Evolutionary conservation across 2,113 vertebrate genomes (phyloP), one percentile per base, ranked within the genome.

Genomic region (Tragelaphus buxtoni): DNA sequence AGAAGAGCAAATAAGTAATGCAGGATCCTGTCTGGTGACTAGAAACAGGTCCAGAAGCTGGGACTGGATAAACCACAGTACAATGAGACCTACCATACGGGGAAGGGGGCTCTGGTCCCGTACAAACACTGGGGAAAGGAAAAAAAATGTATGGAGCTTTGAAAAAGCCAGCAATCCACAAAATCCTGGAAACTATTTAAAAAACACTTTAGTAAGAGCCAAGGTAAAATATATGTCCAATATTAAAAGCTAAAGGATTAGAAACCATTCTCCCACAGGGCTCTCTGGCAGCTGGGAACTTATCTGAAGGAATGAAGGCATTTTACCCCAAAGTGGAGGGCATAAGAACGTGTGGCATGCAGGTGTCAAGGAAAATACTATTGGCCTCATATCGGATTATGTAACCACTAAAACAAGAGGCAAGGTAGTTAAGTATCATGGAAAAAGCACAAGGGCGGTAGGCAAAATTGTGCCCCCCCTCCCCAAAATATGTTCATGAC

Each of bases 1-100:
- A 94, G 76, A 84, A 89, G 35, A 92, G 16, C 42, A 85, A 88
- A 74, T 56, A 91, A 88, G 76, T 74, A 95, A 90, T 81, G 39
- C 12, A 35, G 0, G 13, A 90, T 56, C 77, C 82, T 82, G 49
- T 42, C 30, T 90, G 16, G 61, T 81, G 69, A 80, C 61, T 77
- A 83, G 45, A 95, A 95, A 77, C 28, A 89, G 32, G 22, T 77
- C 86, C 61, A 91, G 42, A 93, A 93, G 39, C 32, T 94, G 35
- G 22, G 6, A 74, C 49, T 86, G 42, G 47, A 47, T 87, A 92
- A 84, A 60, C 12, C 32, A 32, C 22, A 95, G 63, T 24, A 80
- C 47, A n/a, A 2, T 65, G 56, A 91, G 63, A 88, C 7, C 55
- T 42, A 42, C 42, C 49, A 18, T 16, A 45, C 7, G 51, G 61